Conservation (phyloP, 2,113 vertebrate genomes). For the Brachyhypopomus occidentalis region DNA sequence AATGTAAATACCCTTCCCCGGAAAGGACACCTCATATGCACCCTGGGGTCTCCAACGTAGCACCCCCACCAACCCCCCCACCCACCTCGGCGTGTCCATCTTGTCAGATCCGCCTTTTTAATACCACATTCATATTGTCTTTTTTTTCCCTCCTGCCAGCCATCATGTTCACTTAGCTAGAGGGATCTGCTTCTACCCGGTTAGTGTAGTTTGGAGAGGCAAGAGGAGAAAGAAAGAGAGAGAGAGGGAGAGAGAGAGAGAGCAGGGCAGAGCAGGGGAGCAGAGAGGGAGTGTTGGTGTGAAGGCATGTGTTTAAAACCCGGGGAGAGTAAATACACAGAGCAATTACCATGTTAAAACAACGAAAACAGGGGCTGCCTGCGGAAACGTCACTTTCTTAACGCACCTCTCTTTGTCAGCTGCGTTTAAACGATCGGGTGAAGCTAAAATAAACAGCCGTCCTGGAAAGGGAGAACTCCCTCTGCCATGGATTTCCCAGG, state of each 20-base stretch:
- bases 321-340: slow-evolving; percentile 57
- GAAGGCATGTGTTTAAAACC: slow-evolving; percentile 57
- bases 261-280: slow-evolving; percentile 23
- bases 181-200: slow-evolving; percentile 41
- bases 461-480: slow-evolving; percentile 46
- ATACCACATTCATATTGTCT: slow-evolving; percentile 62
- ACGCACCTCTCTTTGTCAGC: slow-evolving; percentile 55
- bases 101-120: slow-evolving; percentile 74
- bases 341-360: slow-evolving; percentile 62
- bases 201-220: slow-evolving; percentile 44
- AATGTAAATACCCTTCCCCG: slow-evolving; percentile 77
- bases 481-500: slow-evolving; percentile 40
- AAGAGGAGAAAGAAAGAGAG: slow-evolving; percentile 4
- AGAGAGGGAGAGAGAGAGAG: slow-evolving; percentile 18
- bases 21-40: slow-evolving; percentile 72
- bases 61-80: slow-evolving; percentile 61
- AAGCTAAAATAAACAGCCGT: slow-evolving; percentile 56
- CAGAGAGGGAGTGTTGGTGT: slow-evolving; percentile 30
- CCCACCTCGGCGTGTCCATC: slow-evolving; percentile 67
- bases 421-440: slow-evolving; percentile 52
- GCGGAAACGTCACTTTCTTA: slow-evolving; percentile 57
- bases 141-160: slow-evolving; percentile 40
- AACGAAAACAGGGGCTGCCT: slow-evolving; percentile 56
- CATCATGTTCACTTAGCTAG: slow-evolving; percentile 51
- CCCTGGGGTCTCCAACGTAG: slow-evolving; percentile 70